These are phyloP conservation scores for Ceratina japonica DNA, from an alignment of 1,140 invertebrate genomes.

Conservation along the genomic window DNA sequence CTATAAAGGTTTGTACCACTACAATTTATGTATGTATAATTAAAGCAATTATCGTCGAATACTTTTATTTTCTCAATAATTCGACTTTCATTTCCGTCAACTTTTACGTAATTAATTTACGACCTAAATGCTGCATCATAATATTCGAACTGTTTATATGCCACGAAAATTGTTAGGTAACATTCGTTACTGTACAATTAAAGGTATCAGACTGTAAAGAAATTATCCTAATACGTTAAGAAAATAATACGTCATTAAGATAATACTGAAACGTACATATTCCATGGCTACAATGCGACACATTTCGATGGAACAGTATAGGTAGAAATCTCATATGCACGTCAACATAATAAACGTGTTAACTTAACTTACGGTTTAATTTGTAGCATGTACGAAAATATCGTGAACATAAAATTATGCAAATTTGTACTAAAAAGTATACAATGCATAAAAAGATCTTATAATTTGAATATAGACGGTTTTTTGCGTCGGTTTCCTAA, in stretches of 20 bases:
- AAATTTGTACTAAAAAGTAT: neutral
- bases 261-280: neutral
- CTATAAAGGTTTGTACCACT: neutral
- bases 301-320: conserved; percentile 2
- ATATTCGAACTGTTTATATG: conserved; percentile 20
- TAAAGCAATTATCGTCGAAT: conserved; percentile 7
- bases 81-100: conserved; percentile 10
- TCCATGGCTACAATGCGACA: neutral
- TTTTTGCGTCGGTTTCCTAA: conserved; percentile 5
- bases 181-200: neutral
- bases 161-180: no score
- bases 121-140: conserved; percentile 14
- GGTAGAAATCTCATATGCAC: neutral
- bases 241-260: neutral
- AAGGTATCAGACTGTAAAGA: conserved; percentile 6
- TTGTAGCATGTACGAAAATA: conserved; percentile 28
- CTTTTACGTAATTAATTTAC: conserved; percentile 17
- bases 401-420: neutral
- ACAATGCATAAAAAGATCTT: neutral
- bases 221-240: neutral
- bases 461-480: conserved; percentile 24
- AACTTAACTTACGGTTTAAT: conserved; percentile 6
- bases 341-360: neutral
- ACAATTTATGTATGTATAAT: conserved; percentile 15
- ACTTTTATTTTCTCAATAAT: conserved; percentile 1